A percentile compares a stretch with the other conserved stretches of the same genome.
These are phyloP conservation scores for Nephrotoma guestfalica DNA, from an alignment of 2,888 invertebrate species.

Conservation along the genomic window DNA sequence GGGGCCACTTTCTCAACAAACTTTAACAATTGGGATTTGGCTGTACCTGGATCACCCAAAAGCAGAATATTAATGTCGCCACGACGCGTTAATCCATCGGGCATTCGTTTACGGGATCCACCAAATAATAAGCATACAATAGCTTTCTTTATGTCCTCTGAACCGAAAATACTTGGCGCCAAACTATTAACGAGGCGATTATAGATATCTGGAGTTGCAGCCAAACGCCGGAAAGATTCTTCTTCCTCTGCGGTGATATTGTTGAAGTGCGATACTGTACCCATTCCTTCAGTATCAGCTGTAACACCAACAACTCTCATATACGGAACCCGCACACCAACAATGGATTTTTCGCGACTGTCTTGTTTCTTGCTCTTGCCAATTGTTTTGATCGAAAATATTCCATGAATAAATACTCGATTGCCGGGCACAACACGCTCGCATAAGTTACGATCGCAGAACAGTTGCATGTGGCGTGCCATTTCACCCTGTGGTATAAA, in stretches of 20 bases:
- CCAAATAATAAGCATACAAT: conserved; percentile 92
- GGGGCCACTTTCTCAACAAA: conserved; percentile 93
- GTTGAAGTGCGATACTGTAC: conserved; percentile 40
- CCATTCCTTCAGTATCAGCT: conserved; percentile 66
- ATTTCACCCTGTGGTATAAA: conserved; percentile 86
- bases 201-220: conserved; percentile 73
- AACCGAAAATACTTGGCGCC: conserved; percentile 95
- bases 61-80: conserved; percentile 94
- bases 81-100: conserved; percentile 88
- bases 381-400: conserved; percentile 87
- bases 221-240: conserved; percentile 46
- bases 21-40: conserved; percentile 95
- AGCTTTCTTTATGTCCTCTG: conserved; percentile 89
- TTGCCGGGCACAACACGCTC: conserved; percentile 95
- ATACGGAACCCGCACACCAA: conserved; percentile 90
- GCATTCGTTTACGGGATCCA: conserved; percentile 74
- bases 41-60: conserved; percentile 97
- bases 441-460: conserved; percentile 81
- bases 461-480: conserved; percentile 89
- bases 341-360: conserved; percentile 59
- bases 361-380: conserved; percentile 49
- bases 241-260: conserved; percentile 54
- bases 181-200: conserved; percentile 79
- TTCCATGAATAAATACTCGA: conserved; percentile 80
- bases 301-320: conserved; percentile 86